Conservation (phyloP, 2,888 invertebrate genomes). For the Gibbula magus region DNA sequence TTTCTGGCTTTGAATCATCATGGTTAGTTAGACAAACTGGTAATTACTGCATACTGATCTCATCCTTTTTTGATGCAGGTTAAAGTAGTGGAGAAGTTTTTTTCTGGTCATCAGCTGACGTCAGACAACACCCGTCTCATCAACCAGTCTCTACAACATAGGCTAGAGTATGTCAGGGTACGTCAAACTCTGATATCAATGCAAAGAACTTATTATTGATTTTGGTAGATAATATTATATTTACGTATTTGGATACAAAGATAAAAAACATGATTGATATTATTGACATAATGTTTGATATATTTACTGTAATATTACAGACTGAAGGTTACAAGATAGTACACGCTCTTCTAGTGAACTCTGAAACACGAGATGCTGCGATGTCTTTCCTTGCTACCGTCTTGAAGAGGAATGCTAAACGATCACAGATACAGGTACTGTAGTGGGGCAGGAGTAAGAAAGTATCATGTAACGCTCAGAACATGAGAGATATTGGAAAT, state of each 20-base stretch:
- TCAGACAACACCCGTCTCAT: constrained; percentile 74
- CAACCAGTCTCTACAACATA: constrained; percentile 84
- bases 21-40: no score
- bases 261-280: no score
- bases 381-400: constrained; percentile 87
- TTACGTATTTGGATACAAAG: no score
- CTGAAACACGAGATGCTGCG: constrained; percentile 86
- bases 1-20: no score
- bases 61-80: constrained; percentile 53
- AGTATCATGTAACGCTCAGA: no score
- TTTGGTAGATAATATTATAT: no score
- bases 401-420: constrained; percentile 87
- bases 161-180: constrained; percentile 86
- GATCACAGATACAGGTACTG: constrained; percentile 86
- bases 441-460: no score
- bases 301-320: constrained; percentile 69
- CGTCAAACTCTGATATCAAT: constrained; percentile 33
- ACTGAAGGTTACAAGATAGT: constrained; percentile 87
- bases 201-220: no score
- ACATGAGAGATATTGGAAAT: not conserved
- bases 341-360: constrained; percentile 88
- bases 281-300: no score
- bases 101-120: constrained; percentile 75
- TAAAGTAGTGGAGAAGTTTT: constrained; percentile 86
- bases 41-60: no score